These are phyloP conservation scores for Apeltes quadracus DNA, from an alignment of 2,113 vertebrate genomes.

Conservation along the genomic window DNA sequence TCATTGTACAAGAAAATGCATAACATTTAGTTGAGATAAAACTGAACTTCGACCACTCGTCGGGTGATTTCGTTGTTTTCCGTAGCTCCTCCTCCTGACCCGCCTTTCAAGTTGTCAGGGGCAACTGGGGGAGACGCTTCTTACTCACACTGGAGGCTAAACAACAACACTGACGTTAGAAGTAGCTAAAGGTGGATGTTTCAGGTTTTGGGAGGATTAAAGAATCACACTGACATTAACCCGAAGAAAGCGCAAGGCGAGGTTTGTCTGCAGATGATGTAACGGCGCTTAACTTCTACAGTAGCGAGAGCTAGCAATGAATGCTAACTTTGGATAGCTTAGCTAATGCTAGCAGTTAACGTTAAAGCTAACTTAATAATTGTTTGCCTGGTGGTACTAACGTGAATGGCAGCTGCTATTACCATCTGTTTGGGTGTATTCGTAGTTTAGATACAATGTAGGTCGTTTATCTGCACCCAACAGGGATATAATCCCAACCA, in stretches of 20 bases:
- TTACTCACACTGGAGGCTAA: constrained; percentile 15
- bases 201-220: background rate
- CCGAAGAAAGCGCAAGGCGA: background rate
- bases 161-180: background rate
- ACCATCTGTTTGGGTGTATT: background rate
- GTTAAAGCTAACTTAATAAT: constrained; percentile 52
- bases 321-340: constrained; percentile 56
- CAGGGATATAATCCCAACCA: background rate
- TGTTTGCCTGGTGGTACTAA: background rate
- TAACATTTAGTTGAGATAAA: background rate
- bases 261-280: constrained; percentile 8
- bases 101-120: constrained; percentile 66
- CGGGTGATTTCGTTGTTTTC: constrained; percentile 50
- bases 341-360: constrained; percentile 56
- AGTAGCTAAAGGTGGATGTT: constrained; percentile 15
- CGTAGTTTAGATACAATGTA: background rate
- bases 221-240: background rate
- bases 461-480: background rate
- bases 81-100: constrained; percentile 54
- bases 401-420: background rate
- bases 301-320: background rate
- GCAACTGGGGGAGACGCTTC: constrained; percentile 75
- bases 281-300: background rate
- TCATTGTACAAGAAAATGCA: background rate
- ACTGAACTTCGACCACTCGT: constrained; percentile 15